These are phyloP conservation scores for Epinephelus cyanopodus DNA, from an alignment of 2,113 vertebrate species.

Conservation along the genomic window DNA sequence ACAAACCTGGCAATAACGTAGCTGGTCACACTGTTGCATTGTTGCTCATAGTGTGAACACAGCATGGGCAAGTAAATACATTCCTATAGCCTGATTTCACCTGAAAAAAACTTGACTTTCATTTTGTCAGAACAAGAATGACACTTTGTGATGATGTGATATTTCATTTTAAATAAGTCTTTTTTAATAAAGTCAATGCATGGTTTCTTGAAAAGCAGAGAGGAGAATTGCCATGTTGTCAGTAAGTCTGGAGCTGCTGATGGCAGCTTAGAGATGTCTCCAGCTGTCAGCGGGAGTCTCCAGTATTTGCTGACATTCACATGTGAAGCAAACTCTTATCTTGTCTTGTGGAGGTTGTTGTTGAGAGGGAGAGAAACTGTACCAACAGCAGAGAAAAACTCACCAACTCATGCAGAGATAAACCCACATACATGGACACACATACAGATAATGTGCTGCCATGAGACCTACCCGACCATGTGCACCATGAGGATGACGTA, in stretches of 20 bases:
- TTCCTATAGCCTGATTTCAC: not conserved
- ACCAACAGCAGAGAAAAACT: not conserved
- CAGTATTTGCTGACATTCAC: conserved; percentile 12
- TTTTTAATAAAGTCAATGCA: too few species aligned
- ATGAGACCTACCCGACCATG: conserved; percentile 90
- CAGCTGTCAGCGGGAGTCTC: not conserved
- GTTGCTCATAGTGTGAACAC: too few species aligned
- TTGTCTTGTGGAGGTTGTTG: not conserved
- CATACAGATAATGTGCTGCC: not conserved
- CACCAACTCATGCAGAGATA: not conserved
- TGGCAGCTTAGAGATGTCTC: not conserved
- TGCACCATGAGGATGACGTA: conserved; percentile 95
- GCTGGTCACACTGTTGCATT: too few species aligned
- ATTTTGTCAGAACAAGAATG: not conserved
- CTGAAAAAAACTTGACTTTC: not conserved
- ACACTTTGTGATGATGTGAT: not conserved
- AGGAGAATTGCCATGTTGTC: not conserved
- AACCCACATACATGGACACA: not conserved
- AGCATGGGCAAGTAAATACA: not conserved
- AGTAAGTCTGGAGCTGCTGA: not conserved
- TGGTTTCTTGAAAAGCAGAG: not conserved
- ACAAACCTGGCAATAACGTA: too few species aligned
- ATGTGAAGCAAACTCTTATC: conserved; percentile 16
- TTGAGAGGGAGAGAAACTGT: conserved; percentile 12
- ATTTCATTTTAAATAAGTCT: not conserved